Percentiles rank a stretch among this genome's conserved stretches.
Conservation (phyloP, 2,797 vertebrate species). For the Lutra lutra region DNA sequence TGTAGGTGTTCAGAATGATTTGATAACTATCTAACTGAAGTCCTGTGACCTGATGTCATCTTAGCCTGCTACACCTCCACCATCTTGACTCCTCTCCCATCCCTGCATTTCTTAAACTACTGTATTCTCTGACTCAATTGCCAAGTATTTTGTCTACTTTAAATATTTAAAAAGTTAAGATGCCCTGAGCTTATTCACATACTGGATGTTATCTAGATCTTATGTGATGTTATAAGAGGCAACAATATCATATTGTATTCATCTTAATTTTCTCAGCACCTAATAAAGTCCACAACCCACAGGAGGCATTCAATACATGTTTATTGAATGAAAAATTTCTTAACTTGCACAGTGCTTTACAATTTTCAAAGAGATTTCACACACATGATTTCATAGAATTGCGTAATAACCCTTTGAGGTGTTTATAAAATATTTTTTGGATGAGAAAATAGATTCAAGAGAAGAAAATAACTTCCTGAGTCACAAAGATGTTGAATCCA, state of each 20-base stretch:
- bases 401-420: not conserved
- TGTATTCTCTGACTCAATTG: not conserved
- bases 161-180: slow-evolving; percentile 46
- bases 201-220: not conserved
- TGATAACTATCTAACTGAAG: too few species aligned
- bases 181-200: slow-evolving; percentile 38
- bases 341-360: slow-evolving; percentile 15
- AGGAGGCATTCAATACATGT: not conserved
- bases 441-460: slow-evolving; percentile 56
- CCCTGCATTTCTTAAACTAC: slow-evolving; percentile 5
- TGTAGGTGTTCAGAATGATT: too few species aligned
- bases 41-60: too few species aligned
- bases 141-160: slow-evolving; percentile 32
- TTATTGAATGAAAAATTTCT: slow-evolving; percentile 15
- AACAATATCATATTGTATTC: slow-evolving; percentile 26
- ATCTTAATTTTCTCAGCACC: not conserved
- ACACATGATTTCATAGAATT: slow-evolving; percentile 4
- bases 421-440: slow-evolving; percentile 56
- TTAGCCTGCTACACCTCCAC: too few species aligned
- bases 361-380: slow-evolving; percentile 41
- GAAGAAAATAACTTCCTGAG: slow-evolving; percentile 38
- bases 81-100: too few species aligned
- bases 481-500: slow-evolving; percentile 54
- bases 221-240: not conserved
- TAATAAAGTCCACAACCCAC: slow-evolving; percentile 4